Base-by-base conservation (phyloP, 2,888 invertebrate species). In the Dione vanillae region DNA sequence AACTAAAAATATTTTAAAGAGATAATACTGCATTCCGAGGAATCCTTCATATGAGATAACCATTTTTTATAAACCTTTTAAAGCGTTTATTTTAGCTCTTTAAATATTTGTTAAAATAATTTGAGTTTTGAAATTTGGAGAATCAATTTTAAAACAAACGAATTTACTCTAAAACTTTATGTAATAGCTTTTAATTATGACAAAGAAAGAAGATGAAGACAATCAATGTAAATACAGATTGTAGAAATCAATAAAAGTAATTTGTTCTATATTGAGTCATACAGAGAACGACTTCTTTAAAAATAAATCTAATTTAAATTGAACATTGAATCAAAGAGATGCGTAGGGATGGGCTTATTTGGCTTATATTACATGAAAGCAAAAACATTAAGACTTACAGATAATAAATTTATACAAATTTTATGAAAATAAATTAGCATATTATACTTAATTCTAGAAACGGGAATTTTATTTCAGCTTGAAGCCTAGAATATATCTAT, bases 231-330 rank as follows among this genome's bases (percentile, higher is more conserved):
- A 54, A 37, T 37, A 10, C 20, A 0, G 1, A 37, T n/a, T 54
- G 20, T 19, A 19, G 35, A 54, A 62, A 35, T 45, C 35, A 64
- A 47, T 62, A 14, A 56, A 69, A 69, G 19, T 40, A 64, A 62
- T 35, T 27, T 37, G 20, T 16, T 20, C 12, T 16, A 8, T 51
- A 62, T 64, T 69, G 68, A 69, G 12, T 69, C 68, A 69, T 64
- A 45, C 52, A 68, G 61, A 67, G 59, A 68, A 62, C 54, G 68
- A 54, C 47, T 45, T 45, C 41, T 69, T 35, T 52, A 64, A 64
- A 64, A 64, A 37, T 51, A 64, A 64, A 64, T 64, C 47, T 2
- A 16, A 49, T 47, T 49, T 69, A 69, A 64, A 54, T 62, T 62
- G 49, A 68, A 52, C 11, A n/a, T 47, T 37, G 40, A 52, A 11